phyloP scores from a whole-genome alignment of 2,888 invertebrate species.

The Ormyrus thymus region DNA sequence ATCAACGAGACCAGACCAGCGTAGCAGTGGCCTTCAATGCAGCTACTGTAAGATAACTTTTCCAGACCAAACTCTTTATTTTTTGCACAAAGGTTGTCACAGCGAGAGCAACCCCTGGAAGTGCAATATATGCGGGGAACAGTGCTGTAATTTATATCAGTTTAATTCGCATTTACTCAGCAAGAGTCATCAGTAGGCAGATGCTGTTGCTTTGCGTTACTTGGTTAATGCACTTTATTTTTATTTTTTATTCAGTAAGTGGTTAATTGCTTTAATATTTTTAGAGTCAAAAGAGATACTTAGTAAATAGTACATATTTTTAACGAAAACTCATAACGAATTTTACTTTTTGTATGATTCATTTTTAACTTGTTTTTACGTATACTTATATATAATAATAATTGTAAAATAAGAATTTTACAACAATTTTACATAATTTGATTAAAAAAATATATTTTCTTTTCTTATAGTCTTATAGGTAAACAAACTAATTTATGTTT shows the following conservation, averaged over 20 bases:
- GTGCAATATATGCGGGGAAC: constrained; percentile 97
- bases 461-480: too few relatives aligned
- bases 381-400: too few relatives aligned
- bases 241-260: not conserved
- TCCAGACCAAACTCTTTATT: constrained; percentile 96
- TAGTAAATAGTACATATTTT: too few relatives aligned
- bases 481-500: too few relatives aligned
- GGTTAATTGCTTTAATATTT: too few relatives aligned
- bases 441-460: too few relatives aligned
- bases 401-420: too few relatives aligned
- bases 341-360: too few relatives aligned
- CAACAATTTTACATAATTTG: too few relatives aligned
- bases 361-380: too few relatives aligned
- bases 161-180: constrained; percentile 97
- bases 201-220: constrained; percentile 8
- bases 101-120: constrained; percentile 98
- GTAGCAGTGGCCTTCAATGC: constrained; percentile 83
- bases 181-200: constrained; percentile 86
- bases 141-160: constrained; percentile 95
- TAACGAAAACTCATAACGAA: too few relatives aligned
- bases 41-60: constrained; percentile 93
- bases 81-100: constrained; percentile 98
- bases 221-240: constrained; percentile 3
- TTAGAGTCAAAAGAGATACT: too few relatives aligned
- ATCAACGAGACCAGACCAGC: constrained; percentile 82